Conservation (phyloP, 2,113 vertebrate genomes). For the Stegostoma tigrinum region DNA sequence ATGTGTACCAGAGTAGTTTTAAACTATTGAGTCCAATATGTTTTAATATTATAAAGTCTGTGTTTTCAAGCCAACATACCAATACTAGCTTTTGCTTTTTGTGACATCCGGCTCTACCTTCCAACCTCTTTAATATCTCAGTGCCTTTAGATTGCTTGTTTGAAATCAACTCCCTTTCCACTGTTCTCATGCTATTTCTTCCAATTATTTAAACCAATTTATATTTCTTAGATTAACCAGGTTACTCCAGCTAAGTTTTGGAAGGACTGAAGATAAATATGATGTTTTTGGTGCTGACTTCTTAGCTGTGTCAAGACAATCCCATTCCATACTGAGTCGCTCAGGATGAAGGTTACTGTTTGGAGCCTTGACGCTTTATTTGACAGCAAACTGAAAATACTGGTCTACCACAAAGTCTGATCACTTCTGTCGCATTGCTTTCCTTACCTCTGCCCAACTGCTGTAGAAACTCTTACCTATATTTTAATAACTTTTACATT, state of each 20-base stretch:
- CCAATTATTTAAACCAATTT: background rate
- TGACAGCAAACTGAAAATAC: background rate
- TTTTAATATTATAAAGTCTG: background rate
- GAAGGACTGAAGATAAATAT: background rate
- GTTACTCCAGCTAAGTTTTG: background rate
- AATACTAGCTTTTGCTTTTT: background rate
- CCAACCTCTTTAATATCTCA: background rate
- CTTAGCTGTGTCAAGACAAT: background rate
- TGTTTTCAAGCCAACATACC: background rate
- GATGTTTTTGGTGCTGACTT: too few relatives aligned
- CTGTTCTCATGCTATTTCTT: too few relatives aligned
- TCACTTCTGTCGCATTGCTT: background rate
- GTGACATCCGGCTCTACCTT: too few relatives aligned
- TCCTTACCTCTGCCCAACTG: background rate
- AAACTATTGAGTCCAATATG: background rate
- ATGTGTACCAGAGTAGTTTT: background rate
- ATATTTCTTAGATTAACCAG: background rate
- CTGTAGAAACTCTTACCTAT: background rate
- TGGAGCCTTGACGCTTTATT: background rate
- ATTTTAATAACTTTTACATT: too few relatives aligned
- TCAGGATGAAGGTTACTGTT: background rate
- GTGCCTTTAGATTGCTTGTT: background rate
- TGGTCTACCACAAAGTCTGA: background rate
- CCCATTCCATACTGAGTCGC: background rate
- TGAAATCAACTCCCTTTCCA: background rate